Percentiles rank a stretch among this genome's conserved stretches.
phyloP scores from a whole-genome alignment of 1,140 invertebrate genomes.

The Lepidurus couesii region DNA sequence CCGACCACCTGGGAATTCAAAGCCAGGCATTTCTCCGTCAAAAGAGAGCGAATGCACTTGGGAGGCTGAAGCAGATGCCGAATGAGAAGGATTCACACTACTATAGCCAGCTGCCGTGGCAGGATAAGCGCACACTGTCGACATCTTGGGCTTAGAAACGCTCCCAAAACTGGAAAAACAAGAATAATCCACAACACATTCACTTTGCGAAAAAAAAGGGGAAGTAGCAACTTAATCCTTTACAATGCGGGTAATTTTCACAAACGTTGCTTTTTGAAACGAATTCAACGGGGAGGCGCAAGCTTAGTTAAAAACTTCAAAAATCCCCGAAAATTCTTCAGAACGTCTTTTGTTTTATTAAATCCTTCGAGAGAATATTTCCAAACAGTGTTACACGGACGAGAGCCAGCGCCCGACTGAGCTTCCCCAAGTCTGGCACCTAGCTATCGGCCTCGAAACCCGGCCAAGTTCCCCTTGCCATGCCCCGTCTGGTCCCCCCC shows the following conservation, averaged over 20 bases:
- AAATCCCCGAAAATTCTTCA: background rate
- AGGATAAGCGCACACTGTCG: slow-evolving; percentile 13
- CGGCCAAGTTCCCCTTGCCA: background rate
- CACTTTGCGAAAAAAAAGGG: background rate
- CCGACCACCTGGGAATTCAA: slow-evolving; percentile 5
- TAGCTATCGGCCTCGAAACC: background rate
- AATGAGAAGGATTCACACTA: slow-evolving; percentile 5
- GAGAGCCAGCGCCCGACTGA: slow-evolving; percentile 20
- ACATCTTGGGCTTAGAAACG: slow-evolving; percentile 8
- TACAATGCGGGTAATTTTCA: background rate
- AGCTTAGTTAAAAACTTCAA: background rate
- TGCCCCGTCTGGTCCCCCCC: background rate
- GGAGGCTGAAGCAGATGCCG: background rate
- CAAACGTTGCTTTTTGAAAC: background rate
- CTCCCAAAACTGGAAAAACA: background rate
- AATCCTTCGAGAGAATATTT: background rate
- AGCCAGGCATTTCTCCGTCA: background rate
- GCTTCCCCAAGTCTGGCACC: background rate
- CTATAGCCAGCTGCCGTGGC: slow-evolving; percentile 10
- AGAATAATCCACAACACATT: background rate
- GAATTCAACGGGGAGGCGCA: background rate
- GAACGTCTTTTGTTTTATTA: background rate
- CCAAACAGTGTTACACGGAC: background rate
- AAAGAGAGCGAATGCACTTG: slow-evolving; percentile 17
- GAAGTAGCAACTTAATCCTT: background rate